Conservation (phyloP, 2,888 invertebrate species). For the Pachycephus smyrnensis region DNA sequence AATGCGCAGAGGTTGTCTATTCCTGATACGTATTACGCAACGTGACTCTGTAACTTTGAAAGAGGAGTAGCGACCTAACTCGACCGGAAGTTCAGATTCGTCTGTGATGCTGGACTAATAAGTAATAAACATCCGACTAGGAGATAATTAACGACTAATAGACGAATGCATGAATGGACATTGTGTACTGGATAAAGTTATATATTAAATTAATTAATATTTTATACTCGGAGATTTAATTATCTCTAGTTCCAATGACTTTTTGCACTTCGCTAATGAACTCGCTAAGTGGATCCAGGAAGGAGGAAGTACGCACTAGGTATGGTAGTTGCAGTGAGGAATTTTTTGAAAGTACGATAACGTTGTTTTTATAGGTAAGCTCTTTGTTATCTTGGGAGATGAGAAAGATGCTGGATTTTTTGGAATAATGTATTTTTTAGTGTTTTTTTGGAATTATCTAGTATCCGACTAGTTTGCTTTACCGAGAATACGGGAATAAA, state of each 20-base stretch:
- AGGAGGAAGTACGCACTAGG: background rate
- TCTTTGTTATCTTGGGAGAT: no score
- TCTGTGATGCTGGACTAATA: conserved; percentile 34
- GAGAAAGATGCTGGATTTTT: no score
- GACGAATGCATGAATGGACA: background rate
- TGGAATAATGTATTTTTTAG: no score
- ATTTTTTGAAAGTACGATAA: background rate
- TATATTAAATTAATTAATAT: background rate
- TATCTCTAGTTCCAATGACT: background rate
- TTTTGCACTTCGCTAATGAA: background rate
- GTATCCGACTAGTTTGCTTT: background rate
- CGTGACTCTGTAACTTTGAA: background rate
- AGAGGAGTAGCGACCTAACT: background rate
- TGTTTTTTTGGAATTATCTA: background rate
- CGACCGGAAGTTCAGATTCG: conserved; percentile 19
- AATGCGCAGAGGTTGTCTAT: background rate
- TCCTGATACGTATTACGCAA: background rate
- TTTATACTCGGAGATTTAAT: background rate
- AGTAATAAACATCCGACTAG: background rate
- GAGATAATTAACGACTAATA: background rate
- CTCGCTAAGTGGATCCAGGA: background rate
- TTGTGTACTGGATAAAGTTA: background rate
- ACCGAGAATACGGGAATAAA: background rate
- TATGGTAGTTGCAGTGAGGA: background rate
- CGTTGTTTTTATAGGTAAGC: no score